Conservation (phyloP, 2,888 invertebrate genomes). For the Amphipoea lucens region DNA sequence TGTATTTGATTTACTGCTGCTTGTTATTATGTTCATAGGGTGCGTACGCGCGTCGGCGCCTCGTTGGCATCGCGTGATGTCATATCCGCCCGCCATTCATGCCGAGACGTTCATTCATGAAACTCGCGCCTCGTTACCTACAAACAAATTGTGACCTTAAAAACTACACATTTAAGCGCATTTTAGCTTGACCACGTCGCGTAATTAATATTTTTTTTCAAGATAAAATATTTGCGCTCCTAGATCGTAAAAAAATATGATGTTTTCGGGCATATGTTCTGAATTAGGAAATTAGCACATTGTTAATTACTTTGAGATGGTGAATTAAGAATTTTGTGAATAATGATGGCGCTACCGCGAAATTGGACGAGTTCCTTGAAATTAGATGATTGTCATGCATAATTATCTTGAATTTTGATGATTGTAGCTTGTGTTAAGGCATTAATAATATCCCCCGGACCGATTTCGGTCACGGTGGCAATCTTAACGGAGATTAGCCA, state of each 20-base stretch:
- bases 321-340: slow-evolving; percentile 45
- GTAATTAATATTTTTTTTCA: slow-evolving; percentile 46
- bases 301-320: slow-evolving; percentile 53
- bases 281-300: slow-evolving; percentile 62
- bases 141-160: slow-evolving; percentile 54
- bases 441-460: neutral
- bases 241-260: slow-evolving; percentile 65
- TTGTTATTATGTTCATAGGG: slow-evolving; percentile 66
- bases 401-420: slow-evolving; percentile 42
- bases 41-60: slow-evolving; percentile 80
- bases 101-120: slow-evolving; percentile 83
- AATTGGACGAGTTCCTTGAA: slow-evolving; percentile 27
- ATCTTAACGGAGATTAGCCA: neutral
- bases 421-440: slow-evolving; percentile 5
- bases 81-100: slow-evolving; percentile 84
- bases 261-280: slow-evolving; percentile 62
- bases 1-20: slow-evolving; percentile 61
- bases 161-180: accelerated
- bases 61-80: slow-evolving; percentile 77
- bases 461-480: neutral
- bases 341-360: slow-evolving; percentile 35
- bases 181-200: slow-evolving; percentile 20
- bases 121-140: slow-evolving; percentile 57
- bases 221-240: slow-evolving; percentile 47
- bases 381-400: slow-evolving; percentile 28